phyloP scores from a whole-genome alignment of 2,888 invertebrate species.

The Leptodirus hochenwartii region DNA sequence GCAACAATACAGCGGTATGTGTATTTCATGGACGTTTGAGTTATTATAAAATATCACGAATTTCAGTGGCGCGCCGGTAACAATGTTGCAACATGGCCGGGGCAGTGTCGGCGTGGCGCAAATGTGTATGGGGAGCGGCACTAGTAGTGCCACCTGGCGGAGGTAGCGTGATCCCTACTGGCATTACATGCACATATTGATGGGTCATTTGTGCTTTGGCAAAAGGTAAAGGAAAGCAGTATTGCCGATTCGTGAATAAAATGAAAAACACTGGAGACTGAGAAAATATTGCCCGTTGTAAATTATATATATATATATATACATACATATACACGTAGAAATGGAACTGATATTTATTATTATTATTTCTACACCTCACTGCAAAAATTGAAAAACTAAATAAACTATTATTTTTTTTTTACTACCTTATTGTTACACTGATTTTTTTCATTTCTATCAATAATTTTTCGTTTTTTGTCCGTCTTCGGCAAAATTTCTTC shows the following conservation, averaged over 20 bases:
- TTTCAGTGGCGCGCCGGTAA: too few species aligned
- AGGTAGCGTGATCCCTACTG: too few species aligned
- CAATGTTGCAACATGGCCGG: slow-evolving; percentile 14
- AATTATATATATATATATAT: slow-evolving; percentile 5
- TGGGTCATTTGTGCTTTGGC: too few species aligned
- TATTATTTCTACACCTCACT: slow-evolving; percentile 6
- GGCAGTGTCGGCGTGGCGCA: slow-evolving; percentile 8
- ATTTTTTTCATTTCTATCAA: slow-evolving; percentile 7
- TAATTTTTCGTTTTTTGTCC: slow-evolving; percentile 7
- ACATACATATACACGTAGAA: slow-evolving; percentile 1
- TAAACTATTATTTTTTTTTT: too few species aligned
- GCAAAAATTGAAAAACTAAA: too few species aligned
- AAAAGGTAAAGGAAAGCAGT: slow-evolving; percentile 1
- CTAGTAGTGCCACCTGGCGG: neutral
- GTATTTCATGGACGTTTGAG: too few species aligned
- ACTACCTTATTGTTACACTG: slow-evolving; percentile 11
- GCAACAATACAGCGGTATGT: too few species aligned
- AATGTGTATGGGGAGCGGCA: slow-evolving; percentile 1
- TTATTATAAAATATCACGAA: too few species aligned
- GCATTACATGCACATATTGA: too few species aligned
- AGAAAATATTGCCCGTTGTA: slow-evolving; percentile 5
- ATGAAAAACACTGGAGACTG: neutral
- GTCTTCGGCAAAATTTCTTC: slow-evolving; percentile 1
- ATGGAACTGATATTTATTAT: slow-evolving; percentile 5
- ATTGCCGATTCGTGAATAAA: neutral